phyloP scores from a whole-genome alignment of 2,888 invertebrate genomes.

The Amphimallon solstitiale region DNA sequence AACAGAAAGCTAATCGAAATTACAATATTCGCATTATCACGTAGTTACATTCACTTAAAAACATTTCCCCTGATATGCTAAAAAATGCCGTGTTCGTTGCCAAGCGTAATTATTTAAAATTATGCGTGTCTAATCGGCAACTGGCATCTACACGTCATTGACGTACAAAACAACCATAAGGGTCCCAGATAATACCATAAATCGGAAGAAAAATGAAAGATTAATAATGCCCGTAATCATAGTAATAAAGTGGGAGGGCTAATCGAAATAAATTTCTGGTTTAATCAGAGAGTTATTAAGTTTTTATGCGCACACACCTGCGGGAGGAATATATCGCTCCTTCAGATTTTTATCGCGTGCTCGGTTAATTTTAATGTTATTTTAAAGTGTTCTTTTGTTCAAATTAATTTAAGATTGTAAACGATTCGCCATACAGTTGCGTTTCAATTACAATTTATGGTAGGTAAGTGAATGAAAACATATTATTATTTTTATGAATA shows the following conservation, averaged over 20 bases:
- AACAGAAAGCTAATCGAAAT: no score
- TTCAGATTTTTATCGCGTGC: no score
- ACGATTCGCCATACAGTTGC: no score
- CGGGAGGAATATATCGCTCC: no score
- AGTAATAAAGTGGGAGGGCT: neutral
- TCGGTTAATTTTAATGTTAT: no score
- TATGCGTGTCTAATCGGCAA: conserved; percentile 17
- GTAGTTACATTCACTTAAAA: conserved; percentile 23
- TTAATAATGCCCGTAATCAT: neutral
- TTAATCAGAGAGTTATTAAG: neutral
- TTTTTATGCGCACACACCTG: no score
- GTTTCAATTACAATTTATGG: no score
- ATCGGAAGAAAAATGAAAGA: neutral
- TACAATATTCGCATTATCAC: conserved; percentile 7
- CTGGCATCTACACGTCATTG: conserved; percentile 15
- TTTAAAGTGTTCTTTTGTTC: no score
- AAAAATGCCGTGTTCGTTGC: conserved; percentile 16
- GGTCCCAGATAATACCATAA: neutral
- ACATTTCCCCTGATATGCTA: conserved; percentile 9
- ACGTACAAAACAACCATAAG: neutral
- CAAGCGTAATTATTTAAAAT: conserved; percentile 25
- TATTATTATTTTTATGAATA: no score
- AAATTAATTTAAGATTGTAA: no score
- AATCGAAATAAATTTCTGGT: conserved; percentile 3
- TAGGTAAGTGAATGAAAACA: no score